These are phyloP conservation scores for Erebia ligea DNA, from an alignment of 2,888 invertebrate species.

Conservation along the genomic window DNA sequence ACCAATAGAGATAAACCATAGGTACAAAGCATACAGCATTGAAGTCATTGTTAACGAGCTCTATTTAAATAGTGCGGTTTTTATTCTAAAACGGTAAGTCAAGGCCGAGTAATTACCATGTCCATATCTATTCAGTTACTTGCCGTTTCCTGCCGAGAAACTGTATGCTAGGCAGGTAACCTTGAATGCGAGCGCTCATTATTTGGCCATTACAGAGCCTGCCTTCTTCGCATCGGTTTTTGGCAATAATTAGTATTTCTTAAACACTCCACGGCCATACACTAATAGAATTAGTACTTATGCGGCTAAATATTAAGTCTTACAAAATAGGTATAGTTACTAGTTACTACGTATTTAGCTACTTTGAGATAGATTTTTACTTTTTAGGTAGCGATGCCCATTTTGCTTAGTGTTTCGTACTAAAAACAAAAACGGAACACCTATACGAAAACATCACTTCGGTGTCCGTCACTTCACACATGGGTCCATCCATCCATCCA, in stretches of 20 bases:
- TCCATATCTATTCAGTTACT: slow-evolving; percentile 77
- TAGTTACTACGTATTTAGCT: neutral
- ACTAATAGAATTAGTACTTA: slow-evolving; percentile 18
- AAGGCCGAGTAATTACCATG: slow-evolving; percentile 76
- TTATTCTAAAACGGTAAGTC: slow-evolving; percentile 80
- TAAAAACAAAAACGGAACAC: too few relatives aligned
- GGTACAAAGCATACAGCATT: slow-evolving; percentile 39
- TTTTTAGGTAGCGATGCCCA: too few relatives aligned
- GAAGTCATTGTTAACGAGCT: slow-evolving; percentile 51
- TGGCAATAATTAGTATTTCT: slow-evolving; percentile 58
- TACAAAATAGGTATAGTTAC: neutral
- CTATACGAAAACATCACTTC: too few relatives aligned
- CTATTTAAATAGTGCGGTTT: slow-evolving; percentile 70
- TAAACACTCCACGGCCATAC: slow-evolving; percentile 7
- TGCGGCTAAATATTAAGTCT: neutral
- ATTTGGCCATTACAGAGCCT: slow-evolving; percentile 72
- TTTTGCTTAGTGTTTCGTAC: too few relatives aligned
- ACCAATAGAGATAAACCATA: slow-evolving; percentile 1
- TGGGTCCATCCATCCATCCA: too few relatives aligned
- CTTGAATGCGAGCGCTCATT: slow-evolving; percentile 76
- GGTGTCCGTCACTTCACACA: too few relatives aligned
- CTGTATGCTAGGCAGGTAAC: slow-evolving; percentile 54
- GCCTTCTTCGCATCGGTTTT: slow-evolving; percentile 70
- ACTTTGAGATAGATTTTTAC: too few relatives aligned
- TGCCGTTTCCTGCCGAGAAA: slow-evolving; percentile 75